phyloP scores from a whole-genome alignment of 2,113 vertebrate species.

The Mohoua ochrocephala region DNA sequence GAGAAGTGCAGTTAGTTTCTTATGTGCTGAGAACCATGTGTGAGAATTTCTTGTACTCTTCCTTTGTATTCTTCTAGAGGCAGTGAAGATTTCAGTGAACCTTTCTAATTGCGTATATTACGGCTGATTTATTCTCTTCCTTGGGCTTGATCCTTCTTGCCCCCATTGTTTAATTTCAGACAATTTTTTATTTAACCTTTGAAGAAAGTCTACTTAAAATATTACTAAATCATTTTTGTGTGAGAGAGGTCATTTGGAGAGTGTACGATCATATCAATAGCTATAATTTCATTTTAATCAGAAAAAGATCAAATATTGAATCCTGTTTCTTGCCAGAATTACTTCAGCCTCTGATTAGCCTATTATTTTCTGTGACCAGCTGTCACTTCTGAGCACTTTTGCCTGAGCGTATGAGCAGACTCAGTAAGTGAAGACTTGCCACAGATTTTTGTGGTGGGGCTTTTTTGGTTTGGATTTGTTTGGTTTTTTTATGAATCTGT shows the following conservation, averaged over 20 bases:
- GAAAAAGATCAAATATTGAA: neutral
- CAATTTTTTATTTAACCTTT: neutral
- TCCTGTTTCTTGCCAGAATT: neutral
- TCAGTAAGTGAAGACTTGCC: neutral
- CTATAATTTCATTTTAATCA: neutral
- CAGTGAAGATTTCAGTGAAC: neutral
- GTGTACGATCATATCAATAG: neutral
- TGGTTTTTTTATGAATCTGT: neutral
- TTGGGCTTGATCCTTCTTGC: neutral
- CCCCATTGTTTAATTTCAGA: neutral
- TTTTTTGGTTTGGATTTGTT: neutral
- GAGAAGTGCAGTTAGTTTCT: neutral
- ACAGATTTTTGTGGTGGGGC: neutral
- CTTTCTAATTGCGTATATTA: neutral
- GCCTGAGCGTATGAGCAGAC: neutral
- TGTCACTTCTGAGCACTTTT: neutral
- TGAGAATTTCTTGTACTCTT: neutral
- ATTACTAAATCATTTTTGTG: neutral
- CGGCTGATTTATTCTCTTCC: neutral
- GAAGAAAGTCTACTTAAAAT: neutral
- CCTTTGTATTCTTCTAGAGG: neutral
- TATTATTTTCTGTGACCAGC: neutral
- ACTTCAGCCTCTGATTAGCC: neutral
- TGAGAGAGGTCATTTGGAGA: neutral
- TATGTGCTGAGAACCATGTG: rapidly evolving